Evolutionary conservation across 1,140 invertebrate genomes (phyloP).

Genomic region (Nasonia vitripennis): DNA sequence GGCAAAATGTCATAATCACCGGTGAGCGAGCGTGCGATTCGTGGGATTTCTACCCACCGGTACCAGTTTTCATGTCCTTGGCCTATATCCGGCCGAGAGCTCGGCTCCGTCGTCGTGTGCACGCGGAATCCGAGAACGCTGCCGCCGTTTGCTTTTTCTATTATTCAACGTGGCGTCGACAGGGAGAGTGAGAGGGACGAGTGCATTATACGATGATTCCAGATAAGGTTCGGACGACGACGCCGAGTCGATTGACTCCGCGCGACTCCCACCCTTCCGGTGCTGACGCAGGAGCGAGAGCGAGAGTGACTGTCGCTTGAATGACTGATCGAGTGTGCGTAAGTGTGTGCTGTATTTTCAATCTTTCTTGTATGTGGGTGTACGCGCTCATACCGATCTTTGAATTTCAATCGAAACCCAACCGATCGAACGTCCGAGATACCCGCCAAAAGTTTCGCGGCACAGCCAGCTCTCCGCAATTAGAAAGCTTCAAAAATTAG

Average conservation of each 20-base stretch:
- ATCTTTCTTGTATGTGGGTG: too few relatives aligned
- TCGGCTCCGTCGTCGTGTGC: conserved; percentile 25
- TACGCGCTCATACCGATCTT: too few relatives aligned
- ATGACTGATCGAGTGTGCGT: neutral
- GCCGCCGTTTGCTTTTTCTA: conserved; percentile 32
- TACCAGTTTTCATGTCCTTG: conserved; percentile 64
- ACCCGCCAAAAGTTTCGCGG: too few relatives aligned
- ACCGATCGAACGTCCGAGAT: too few relatives aligned
- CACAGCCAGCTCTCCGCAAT: neutral
- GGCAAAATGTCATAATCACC: conserved; percentile 60
- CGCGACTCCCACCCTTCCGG: neutral
- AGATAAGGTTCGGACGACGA: conserved; percentile 43
- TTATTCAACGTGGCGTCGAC: conserved; percentile 34
- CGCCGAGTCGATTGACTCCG: neutral
- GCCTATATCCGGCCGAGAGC: conserved; percentile 59
- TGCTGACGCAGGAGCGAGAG: neutral
- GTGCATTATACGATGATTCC: conserved; percentile 34
- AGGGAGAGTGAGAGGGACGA: neutral
- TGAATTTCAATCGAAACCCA: too few relatives aligned
- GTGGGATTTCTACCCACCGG: conserved; percentile 65
- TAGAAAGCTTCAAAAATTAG: neutral
- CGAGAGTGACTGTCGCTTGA: neutral
- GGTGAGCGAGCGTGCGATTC: conserved; percentile 53
- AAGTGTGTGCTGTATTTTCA: too few relatives aligned
- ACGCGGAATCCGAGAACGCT: conserved; percentile 30